Evolutionary conservation across 2,797 vertebrate species (phyloP), one percentile per base, ranked within the genome.

Genomic region (Anabas testudineus): DNA sequence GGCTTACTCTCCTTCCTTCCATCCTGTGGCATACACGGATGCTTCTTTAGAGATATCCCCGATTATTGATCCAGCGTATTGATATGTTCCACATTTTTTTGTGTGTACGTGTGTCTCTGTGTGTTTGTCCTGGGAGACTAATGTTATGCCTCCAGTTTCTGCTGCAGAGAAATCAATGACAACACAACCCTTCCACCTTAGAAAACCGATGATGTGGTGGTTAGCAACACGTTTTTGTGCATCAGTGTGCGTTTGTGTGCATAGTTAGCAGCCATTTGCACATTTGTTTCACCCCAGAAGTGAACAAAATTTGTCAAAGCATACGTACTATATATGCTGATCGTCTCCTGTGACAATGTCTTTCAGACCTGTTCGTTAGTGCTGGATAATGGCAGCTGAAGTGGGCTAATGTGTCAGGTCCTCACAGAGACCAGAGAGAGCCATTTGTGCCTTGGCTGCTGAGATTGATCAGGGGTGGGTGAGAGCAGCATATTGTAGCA

Each of bases 141-240:
- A 87, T 85, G 83, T 73, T 86, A 84, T 80, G 76, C 85, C 70
- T 88, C 71, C 57, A 83, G 74, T 82, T 90, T 85, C 74, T 90
- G 81, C 85, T 81, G 85, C 89, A 88, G 78, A 82, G 80, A 88
- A 92, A 92, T 92, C 90, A 85, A 93, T 93, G 84, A 67, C 76
- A 71, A 77, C 78, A 67, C 82, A 78, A 72, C 52, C 63, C 65
- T 64, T 78, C 81, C 73, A 76, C 70, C 78, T 80, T 59, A 73
- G 69, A 87, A 84, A 85, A 59, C 54, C 78, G 77, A 78, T 71
- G 76, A 82, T 21, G 28, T 47, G 46, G 37, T 61, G 48, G 68
- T 77, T 78, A 66, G 72, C 51, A 55, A 54, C 64, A 37, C 2
- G 22, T 43, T 77, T 24, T 48, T 52, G 13, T 5, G 24, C n/a